Percentiles rank a stretch among this genome's conserved stretches.
phyloP scores from a whole-genome alignment of 2,113 vertebrate species.

The Aythya baeri region DNA sequence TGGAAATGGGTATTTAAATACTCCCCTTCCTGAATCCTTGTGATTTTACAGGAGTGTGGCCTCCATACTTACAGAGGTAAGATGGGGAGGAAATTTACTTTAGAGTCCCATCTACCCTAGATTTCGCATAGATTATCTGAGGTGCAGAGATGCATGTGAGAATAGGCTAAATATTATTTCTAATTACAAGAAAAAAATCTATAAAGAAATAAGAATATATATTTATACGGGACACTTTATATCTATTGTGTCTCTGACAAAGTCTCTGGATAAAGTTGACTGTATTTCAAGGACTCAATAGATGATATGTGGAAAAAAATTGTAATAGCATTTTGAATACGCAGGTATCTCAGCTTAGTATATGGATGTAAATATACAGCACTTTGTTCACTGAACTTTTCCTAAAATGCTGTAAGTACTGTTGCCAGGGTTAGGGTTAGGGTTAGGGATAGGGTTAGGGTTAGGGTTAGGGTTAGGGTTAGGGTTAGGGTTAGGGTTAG shows the following conservation, averaged over 20 bases:
- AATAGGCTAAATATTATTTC: neutral
- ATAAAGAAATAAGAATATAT: neutral
- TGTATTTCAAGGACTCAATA: neutral
- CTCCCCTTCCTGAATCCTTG: neutral
- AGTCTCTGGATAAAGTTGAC: neutral
- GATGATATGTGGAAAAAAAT: neutral
- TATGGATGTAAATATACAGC: neutral
- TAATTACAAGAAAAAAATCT: neutral
- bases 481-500: no score
- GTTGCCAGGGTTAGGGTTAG: neutral
- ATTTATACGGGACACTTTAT: neutral
- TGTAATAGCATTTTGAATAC: neutral
- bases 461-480: no score
- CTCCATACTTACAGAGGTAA: neutral
- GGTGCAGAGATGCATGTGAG: neutral
- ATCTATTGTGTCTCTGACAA: neutral
- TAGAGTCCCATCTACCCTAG: neutral
- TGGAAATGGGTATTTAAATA: neutral
- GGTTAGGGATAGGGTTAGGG: no score
- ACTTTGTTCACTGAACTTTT: neutral
- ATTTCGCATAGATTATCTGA: neutral
- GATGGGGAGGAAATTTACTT: neutral
- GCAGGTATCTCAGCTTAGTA: neutral
- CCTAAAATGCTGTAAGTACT: neutral
- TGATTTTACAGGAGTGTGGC: neutral